Evolutionary conservation across 1,140 invertebrate genomes (phyloP), one percentile per base, ranked within the genome.

Genomic region (Sesamia nonagrioides): DNA sequence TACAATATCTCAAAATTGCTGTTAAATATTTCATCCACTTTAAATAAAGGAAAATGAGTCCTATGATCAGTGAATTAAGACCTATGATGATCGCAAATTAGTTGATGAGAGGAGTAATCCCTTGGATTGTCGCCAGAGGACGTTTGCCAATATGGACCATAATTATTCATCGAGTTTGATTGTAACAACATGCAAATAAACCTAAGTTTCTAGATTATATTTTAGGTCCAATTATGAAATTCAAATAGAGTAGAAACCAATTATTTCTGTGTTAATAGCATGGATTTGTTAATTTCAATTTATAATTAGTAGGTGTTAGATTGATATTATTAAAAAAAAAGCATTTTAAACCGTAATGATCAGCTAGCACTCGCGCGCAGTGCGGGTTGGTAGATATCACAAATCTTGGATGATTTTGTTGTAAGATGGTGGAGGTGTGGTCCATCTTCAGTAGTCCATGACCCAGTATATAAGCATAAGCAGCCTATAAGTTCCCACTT

Each of bases 141-240:
- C 27, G 35, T 33, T 6, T 15, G 58, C 58, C 58, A 61, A 61
- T n/a, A 61, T 35, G 27, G 27, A 33, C 11, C 8, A 33, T 61
- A 37, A 61, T n/a, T 61, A 61, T 61, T 61, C 35, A 61, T 37
- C 37, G n/a, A n/a, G 27, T 35, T 61, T n/a, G 56, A 35, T 35
- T 60, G 33, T 61, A 15, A 61, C 58, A 37, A 15, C 35, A 37
- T 61, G 58, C 27, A 37, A 61, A 61, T 37, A n/a, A 6, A 11
- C 1, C 27, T 61, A 37, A 61, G 54, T 56, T 56, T 27, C 18
- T 56, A 21, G 21, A 27, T 27, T 56, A 56, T 9, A 56, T 33
- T 56, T 56, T 56, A 56, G 54, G 54, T 56, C 21, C 54, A 56
- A 56, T 56, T 56, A 56, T 13, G 45, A 15, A 48, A 56, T 9